phyloP scores from a whole-genome alignment of 1,140 invertebrate genomes.

The Hestina assimilis region DNA sequence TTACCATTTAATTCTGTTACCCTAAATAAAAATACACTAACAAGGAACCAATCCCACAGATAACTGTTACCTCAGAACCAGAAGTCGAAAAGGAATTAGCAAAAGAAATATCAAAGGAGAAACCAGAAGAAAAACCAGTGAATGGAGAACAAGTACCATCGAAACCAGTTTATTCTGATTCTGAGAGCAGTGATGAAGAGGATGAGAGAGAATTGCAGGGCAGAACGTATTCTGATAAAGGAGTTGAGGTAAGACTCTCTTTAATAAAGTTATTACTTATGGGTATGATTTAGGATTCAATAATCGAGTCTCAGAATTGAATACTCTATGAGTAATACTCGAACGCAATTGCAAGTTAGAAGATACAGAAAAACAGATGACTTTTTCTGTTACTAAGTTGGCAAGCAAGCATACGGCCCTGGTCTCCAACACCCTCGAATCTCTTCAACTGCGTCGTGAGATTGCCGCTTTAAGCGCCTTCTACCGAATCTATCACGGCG shows the following conservation, averaged over 20 bases:
- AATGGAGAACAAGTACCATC: constrained; percentile 35
- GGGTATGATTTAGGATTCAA: too few species aligned
- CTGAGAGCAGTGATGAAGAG: constrained; percentile 81
- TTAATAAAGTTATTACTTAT: too few species aligned
- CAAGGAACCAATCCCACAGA: constrained; percentile 33
- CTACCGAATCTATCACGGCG: too few species aligned
- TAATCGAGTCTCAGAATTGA: too few species aligned
- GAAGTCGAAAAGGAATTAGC: constrained; percentile 37
- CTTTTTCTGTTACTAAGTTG: too few species aligned
- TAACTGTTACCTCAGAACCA: constrained; percentile 65
- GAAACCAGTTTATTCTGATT: constrained; percentile 67
- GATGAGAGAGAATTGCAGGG: constrained; percentile 88
- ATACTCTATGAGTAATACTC: too few species aligned
- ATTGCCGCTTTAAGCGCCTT: too few species aligned
- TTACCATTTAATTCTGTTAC: not conserved
- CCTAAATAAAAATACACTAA: not conserved
- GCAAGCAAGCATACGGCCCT: too few species aligned
- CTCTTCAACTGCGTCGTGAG: too few species aligned
- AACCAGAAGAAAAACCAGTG: constrained; percentile 31
- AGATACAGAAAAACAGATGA: too few species aligned
- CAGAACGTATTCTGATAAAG: constrained; percentile 86
- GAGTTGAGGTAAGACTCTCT: constrained; percentile 88
- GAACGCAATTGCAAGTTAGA: too few species aligned
- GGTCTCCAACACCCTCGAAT: too few species aligned
- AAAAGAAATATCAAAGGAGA: constrained; percentile 25